A percentile compares a stretch with the other conserved stretches of the same genome.
These are phyloP conservation scores for Uromys caudimaculatus DNA, from an alignment of 2,797 vertebrate species.

Conservation along the genomic window DNA sequence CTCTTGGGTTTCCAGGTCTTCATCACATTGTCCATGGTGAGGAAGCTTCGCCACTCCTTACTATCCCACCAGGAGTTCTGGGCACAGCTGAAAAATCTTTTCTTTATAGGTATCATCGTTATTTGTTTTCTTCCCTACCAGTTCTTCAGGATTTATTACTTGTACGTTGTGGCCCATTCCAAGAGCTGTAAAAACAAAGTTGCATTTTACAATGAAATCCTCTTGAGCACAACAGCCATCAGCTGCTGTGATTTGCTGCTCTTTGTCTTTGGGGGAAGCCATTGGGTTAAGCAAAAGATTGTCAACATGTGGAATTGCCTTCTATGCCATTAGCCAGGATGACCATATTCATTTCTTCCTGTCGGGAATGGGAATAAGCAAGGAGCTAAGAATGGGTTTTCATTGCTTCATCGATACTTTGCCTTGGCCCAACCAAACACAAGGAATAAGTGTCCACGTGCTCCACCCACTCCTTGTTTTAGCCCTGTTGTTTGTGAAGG, in stretches of 20 bases:
- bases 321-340: slow-evolving; percentile 73
- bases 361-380: background rate
- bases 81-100: slow-evolving; percentile 93
- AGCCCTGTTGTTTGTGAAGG: background rate
- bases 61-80: slow-evolving; percentile 93
- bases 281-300: slow-evolving; percentile 83
- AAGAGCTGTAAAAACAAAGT: fast-evolving
- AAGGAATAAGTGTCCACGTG: background rate
- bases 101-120: slow-evolving; percentile 93
- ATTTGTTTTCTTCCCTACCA: slow-evolving; percentile 94
- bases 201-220: slow-evolving; percentile 91
- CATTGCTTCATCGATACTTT: background rate
- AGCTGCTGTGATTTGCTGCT: slow-evolving; percentile 94
- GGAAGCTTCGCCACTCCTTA: slow-evolving; percentile 84
- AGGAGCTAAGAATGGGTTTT: background rate
- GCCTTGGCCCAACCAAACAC: background rate
- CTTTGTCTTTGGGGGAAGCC: slow-evolving; percentile 89
- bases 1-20: slow-evolving; percentile 89
- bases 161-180: slow-evolving; percentile 66
- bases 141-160: slow-evolving; percentile 91
- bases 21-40: slow-evolving; percentile 85
- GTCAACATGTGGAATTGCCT: slow-evolving; percentile 72
- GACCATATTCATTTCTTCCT: background rate
- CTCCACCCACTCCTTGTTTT: background rate
- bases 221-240: slow-evolving; percentile 92